Percentiles rank a stretch among this genome's conserved stretches.
Evolutionary conservation across 2,888 invertebrate genomes (phyloP).

Genomic region (Allophyes oxyacanthae): DNA sequence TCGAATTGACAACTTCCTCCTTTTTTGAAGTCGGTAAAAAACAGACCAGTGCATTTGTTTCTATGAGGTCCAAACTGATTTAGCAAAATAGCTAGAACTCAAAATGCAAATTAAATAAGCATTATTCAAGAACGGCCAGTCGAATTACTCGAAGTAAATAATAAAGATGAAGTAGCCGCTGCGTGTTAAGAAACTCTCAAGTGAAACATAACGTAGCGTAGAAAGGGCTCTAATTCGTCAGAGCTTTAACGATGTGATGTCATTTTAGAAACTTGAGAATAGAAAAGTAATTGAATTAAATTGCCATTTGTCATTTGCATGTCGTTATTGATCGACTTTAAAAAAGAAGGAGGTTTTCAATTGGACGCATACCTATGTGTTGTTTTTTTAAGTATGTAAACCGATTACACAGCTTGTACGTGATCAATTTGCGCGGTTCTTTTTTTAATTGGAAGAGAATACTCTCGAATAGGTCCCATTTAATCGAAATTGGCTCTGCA

Average conservation of each 20-base stretch:
- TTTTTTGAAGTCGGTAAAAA: too few species aligned
- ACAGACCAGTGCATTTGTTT: too few species aligned
- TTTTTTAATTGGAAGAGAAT: slow-evolving; percentile 32
- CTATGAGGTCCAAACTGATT: too few species aligned
- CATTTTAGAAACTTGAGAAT: slow-evolving; percentile 41
- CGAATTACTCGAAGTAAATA: slow-evolving; percentile 1
- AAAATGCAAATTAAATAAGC: too few species aligned
- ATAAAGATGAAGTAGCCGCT: slow-evolving; percentile 15
- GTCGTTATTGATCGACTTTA: slow-evolving; percentile 17
- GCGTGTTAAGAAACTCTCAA: slow-evolving; percentile 11
- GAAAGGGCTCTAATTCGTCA: slow-evolving; percentile 48
- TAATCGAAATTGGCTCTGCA: slow-evolving; percentile 20
- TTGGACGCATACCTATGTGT: slow-evolving; percentile 21
- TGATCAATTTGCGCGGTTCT: slow-evolving; percentile 33
- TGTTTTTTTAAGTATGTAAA: slow-evolving; percentile 32
- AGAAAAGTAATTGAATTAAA: slow-evolving; percentile 40
- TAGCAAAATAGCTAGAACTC: too few species aligned
- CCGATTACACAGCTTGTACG: slow-evolving; percentile 24
- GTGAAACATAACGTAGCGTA: slow-evolving; percentile 1
- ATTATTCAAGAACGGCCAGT: too few species aligned
- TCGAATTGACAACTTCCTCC: too few species aligned
- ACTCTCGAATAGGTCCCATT: slow-evolving; percentile 10
- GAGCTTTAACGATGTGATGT: slow-evolving; percentile 31
- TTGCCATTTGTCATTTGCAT: slow-evolving; percentile 43
- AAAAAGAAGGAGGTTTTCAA: slow-evolving; percentile 17